A percentile compares a stretch with the other conserved stretches of the same genome.
Conservation (phyloP, 2,888 invertebrate genomes). For the Cheilosia scutellata region DNA sequence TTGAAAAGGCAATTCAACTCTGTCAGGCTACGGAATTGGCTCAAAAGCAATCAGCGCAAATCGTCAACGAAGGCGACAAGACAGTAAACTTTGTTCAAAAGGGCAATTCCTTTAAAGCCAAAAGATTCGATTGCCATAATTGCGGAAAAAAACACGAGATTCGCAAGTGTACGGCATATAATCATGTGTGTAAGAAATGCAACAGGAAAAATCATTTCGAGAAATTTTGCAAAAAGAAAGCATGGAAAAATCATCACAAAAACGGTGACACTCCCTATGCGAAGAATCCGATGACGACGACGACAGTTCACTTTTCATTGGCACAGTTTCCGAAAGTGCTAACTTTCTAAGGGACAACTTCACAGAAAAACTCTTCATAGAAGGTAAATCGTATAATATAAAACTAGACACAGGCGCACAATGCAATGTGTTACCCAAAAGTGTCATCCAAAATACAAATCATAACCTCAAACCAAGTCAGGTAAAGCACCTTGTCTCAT, state of each 20-base stretch:
- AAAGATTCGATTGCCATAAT: conserved; percentile 15
- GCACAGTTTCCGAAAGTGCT: too few species aligned
- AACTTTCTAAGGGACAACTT: conserved; percentile 22
- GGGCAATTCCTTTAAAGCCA: neutral
- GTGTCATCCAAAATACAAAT: conserved; percentile 16
- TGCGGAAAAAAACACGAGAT: conserved; percentile 24
- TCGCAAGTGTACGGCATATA: conserved; percentile 24
- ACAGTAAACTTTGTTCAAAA: conserved; percentile 11
- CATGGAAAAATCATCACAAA: neutral
- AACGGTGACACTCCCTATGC: too few species aligned
- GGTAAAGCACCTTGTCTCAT: conserved; percentile 28
- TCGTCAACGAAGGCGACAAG: conserved; percentile 15
- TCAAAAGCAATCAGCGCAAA: conserved; percentile 16
- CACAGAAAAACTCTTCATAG: conserved; percentile 22
- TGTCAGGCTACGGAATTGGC: conserved; percentile 33
- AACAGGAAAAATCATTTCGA: conserved; percentile 17
- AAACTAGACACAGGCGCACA: neutral
- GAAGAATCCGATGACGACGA: too few species aligned
- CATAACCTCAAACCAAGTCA: conserved; percentile 4
- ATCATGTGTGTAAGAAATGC: conserved; percentile 13
- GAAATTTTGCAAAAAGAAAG: neutral
- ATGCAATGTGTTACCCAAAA: conserved; percentile 2
- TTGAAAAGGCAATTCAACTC: conserved; percentile 8
- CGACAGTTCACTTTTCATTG: too few species aligned
- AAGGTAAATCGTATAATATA: conserved; percentile 1